Base-by-base conservation (phyloP, 2,888 invertebrate species). In the Plagodis pulveraria region DNA sequence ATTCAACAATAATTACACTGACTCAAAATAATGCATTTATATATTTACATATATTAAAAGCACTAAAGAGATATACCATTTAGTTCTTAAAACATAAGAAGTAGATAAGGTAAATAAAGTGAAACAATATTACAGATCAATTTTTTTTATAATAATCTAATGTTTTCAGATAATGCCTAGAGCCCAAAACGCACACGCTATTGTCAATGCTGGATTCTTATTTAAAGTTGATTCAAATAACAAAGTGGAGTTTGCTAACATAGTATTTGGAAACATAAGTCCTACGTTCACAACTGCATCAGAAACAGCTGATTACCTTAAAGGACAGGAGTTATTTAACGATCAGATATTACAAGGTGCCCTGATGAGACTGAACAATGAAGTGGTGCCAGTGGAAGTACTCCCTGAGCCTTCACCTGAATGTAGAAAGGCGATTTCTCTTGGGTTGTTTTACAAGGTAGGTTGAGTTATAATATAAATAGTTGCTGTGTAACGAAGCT, bases 361-460 rank as follows among this genome's bases (percentile, higher is more conserved):
- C 0, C 73, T 96, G 33, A 76, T 76, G 0, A 83, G 83, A 7
- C 80, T 97, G 52, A 75, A 91, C 2, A 73, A 85, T 0, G 96
- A 97, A 80, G 61, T 98, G 0, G 76, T 90, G 0, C 95, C 97
- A 0, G 94, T 95, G 57, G 87, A 93, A 10, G 82, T 92, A 11
- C 91, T 95, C 0, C 95, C 96, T 0, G 96, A 96, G 73, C 94
- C 96, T 0, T 93, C 95, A 0, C 94, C 96, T 0, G 89, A 87
- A 41, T 97, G 95, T 73, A 93, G 97, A 34, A 95, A 95, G 72
- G 91, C 92, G 9, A 86, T 98, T 7, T 96, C 97, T 0, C 89
- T 96, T 56, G 94, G 95, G 6, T 86, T 98, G n/a, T 95, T 98
- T 76, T 98, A 97, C 81, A 98, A 97, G 94, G 96, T 96, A 80